Conservation (phyloP, 2,888 invertebrate species). For the Dastarcus helophoroides region DNA sequence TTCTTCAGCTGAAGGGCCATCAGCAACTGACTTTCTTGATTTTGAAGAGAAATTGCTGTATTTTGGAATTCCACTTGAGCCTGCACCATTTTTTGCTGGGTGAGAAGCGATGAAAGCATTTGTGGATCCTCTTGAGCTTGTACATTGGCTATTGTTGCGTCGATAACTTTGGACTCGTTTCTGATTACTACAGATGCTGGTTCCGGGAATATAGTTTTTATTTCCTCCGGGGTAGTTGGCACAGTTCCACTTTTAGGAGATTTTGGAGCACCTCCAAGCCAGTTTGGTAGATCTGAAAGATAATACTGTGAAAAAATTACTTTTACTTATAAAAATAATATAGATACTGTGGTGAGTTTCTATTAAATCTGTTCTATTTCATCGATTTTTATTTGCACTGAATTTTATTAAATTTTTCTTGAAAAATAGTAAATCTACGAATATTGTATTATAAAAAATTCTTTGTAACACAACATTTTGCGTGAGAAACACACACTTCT, state of each 20-base stretch:
- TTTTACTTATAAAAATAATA: too few relatives aligned
- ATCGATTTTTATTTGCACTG: neutral
- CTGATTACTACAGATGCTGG: constrained; percentile 16
- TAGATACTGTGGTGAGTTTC: too few relatives aligned
- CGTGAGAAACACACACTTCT: too few relatives aligned
- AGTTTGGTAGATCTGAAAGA: constrained; percentile 26
- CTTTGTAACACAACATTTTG: too few relatives aligned
- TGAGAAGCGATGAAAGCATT: constrained; percentile 16
- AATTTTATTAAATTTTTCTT: neutral
- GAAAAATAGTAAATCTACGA: too few relatives aligned
- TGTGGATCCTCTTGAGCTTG: neutral
- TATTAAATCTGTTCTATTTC: too few relatives aligned
- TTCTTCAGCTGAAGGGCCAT: constrained; percentile 51
- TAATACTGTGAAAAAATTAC: constrained; percentile 1
- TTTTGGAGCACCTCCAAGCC: constrained; percentile 23
- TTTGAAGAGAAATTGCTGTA: constrained; percentile 45
- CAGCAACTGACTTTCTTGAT: constrained; percentile 51
- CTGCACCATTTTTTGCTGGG: constrained; percentile 26
- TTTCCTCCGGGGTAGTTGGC: too few relatives aligned
- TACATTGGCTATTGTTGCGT: constrained; percentile 1
- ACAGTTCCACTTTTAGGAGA: too few relatives aligned
- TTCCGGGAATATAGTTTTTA: too few relatives aligned
- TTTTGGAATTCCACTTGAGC: constrained; percentile 42
- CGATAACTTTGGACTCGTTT: constrained; percentile 13
- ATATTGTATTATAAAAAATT: too few relatives aligned